Evolutionary conservation across 1,140 invertebrate species (phyloP).

Genomic region (Caligus rogercresseyi): DNA sequence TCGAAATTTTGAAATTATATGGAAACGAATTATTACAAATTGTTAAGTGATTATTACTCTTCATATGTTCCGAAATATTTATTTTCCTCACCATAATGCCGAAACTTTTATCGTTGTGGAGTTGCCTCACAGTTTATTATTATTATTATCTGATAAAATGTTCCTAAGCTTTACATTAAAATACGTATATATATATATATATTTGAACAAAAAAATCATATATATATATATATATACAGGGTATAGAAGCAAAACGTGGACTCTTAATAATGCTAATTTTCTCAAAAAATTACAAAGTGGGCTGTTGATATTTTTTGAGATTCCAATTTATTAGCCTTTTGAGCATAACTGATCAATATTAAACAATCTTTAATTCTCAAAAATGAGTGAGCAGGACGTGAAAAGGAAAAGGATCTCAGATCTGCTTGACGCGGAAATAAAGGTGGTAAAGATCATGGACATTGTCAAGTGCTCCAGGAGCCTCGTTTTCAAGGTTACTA

Average conservation of each 20-base stretch:
- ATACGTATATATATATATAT: too few species aligned
- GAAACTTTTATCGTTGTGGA: too few species aligned
- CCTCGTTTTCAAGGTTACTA: neutral
- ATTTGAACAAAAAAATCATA: too few species aligned
- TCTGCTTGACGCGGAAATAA: neutral
- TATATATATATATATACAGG: neutral
- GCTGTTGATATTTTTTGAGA: neutral
- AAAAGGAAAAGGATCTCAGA: neutral
- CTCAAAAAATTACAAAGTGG: neutral
- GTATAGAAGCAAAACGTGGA: neutral
- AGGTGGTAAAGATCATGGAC: neutral
- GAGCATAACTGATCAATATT: neutral
- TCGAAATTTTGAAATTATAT: too few species aligned
- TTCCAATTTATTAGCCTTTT: neutral
- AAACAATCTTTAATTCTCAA: neutral
- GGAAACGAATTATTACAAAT: too few species aligned
- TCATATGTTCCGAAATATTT: too few species aligned
- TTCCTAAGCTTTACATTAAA: too few species aligned
- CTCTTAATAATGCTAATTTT: neutral
- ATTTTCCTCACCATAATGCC: too few species aligned
- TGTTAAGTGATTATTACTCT: too few species aligned
- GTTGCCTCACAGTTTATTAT: too few species aligned
- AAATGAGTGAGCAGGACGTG: neutral
- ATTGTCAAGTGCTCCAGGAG: neutral
- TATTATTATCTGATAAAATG: too few species aligned